Percentiles rank a stretch among this genome's conserved stretches.
Evolutionary conservation across 2,113 vertebrate genomes (phyloP).

Genomic region (Takifugu flavidus): DNA sequence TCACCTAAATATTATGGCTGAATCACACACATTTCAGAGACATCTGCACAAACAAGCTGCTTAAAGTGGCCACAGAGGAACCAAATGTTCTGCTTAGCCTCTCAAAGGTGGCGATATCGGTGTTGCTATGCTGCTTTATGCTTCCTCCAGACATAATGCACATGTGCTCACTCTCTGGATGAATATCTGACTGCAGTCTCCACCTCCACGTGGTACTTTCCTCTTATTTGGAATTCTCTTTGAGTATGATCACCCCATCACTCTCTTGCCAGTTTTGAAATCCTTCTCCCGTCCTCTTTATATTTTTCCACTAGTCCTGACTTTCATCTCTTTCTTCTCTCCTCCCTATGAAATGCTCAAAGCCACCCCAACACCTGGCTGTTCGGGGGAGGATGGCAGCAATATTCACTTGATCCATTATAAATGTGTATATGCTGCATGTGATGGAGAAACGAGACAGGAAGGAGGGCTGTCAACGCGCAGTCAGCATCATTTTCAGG

Average conservation of each 20-base stretch:
- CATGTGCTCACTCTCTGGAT: too few relatives aligned
- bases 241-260: not conserved
- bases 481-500: too few relatives aligned
- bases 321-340: not conserved
- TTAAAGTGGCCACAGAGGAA: too few relatives aligned
- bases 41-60: too few relatives aligned
- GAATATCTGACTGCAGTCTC: not conserved
- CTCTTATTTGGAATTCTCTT: not conserved
- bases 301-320: not conserved
- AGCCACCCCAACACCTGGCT: conserved; percentile 17
- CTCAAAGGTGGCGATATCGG: too few relatives aligned
- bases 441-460: not conserved
- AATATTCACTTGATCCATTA: conserved; percentile 34
- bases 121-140: too few relatives aligned
- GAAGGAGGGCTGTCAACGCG: too few relatives aligned
- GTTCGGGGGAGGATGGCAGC: conserved; percentile 17
- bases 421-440: conserved; percentile 28
- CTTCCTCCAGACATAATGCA: too few relatives aligned
- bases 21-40: too few relatives aligned
- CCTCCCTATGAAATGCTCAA: conserved; percentile 18
- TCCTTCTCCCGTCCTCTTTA: not conserved
- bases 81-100: too few relatives aligned
- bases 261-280: not conserved
- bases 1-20: too few relatives aligned
- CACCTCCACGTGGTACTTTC: not conserved